phyloP scores from a whole-genome alignment of 2,888 invertebrate genomes.

The Trichopoda pennipes region DNA sequence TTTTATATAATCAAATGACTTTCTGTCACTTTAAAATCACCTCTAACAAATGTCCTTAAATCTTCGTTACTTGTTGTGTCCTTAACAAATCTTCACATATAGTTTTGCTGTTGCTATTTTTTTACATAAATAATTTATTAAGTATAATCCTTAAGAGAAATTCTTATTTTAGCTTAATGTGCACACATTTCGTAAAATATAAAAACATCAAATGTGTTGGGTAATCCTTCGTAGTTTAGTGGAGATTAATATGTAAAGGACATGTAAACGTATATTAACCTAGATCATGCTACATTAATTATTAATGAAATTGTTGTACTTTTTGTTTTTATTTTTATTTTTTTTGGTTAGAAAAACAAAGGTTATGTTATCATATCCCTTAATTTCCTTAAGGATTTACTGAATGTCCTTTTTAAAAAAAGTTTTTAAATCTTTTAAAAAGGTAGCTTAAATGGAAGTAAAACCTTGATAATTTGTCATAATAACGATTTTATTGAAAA shows the following conservation, averaged over 20 bases:
- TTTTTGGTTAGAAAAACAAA: no score
- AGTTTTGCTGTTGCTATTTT: background rate
- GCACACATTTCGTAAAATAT: constrained; percentile 1
- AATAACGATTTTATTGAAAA: no score
- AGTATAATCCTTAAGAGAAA: constrained; percentile 1
- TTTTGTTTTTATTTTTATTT: background rate
- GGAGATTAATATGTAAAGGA: constrained; percentile 24
- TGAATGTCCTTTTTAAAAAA: background rate
- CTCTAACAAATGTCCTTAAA: constrained; percentile 33
- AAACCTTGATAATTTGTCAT: no score
- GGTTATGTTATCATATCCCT: background rate
- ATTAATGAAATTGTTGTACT: constrained; percentile 38
- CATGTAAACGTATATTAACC: constrained; percentile 24
- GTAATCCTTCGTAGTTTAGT: constrained; percentile 28
- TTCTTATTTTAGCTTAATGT: background rate
- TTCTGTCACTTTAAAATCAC: constrained; percentile 37
- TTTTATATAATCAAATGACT: constrained; percentile 14
- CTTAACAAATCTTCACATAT: background rate
- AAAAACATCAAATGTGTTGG: constrained; percentile 14
- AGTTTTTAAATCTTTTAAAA: background rate
- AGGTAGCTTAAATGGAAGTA: no score
- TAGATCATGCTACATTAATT: constrained; percentile 27
- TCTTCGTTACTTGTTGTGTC: background rate
- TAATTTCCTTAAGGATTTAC: background rate
- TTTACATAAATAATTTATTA: constrained; percentile 37